Evolutionary conservation across 2,888 invertebrate genomes (phyloP), one percentile per base, ranked within the genome.

Genomic region (Poecilobothrus nobilitatus): DNA sequence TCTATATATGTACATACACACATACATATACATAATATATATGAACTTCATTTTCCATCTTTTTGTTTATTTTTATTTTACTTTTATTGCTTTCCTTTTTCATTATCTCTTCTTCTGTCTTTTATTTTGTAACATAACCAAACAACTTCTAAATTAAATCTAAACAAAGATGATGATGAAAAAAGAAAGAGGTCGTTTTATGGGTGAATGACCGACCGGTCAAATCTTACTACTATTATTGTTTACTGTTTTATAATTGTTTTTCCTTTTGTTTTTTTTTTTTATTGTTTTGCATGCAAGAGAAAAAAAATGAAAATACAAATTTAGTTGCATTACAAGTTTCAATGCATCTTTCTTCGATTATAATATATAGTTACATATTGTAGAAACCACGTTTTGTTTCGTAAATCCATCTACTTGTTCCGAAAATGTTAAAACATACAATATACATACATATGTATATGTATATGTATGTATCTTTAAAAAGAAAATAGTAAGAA

Each of bases 141-240:
- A 27, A 27, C 27, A 27, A 27, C 27, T 27, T 27, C 27, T 27
- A 27, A 27, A 27, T 27, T 27, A 27, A 27, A 27, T 27, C 27
- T 27, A 27, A 27, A 27, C 27, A 27, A 27, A 27, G 27, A 27
- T 27, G 27, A 27, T 27, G 27, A 27, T 27, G 27, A 27, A 18
- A 15, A 53, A 53, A n/a, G n/a, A 53, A 15, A 53, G 18, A 53
- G n/a, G 53, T 53, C 15, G 53, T 53, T 53, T 53, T 53, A 18
- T 53, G n/a, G 53, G 53, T 53, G 15, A 53, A 53, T 53, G 53
- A 53, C 53, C 53, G 53, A 53, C 53, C 53, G 53, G 53, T 53
- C 53, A 53, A 53, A 53, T 27, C 53, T 53, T 53, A 53, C 53
- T 53, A 53, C 53, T 18, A 53, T 53, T n/a, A 15, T 53, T 53